phyloP scores from a whole-genome alignment of 2,113 vertebrate genomes.

The Hippocampus comes region DNA sequence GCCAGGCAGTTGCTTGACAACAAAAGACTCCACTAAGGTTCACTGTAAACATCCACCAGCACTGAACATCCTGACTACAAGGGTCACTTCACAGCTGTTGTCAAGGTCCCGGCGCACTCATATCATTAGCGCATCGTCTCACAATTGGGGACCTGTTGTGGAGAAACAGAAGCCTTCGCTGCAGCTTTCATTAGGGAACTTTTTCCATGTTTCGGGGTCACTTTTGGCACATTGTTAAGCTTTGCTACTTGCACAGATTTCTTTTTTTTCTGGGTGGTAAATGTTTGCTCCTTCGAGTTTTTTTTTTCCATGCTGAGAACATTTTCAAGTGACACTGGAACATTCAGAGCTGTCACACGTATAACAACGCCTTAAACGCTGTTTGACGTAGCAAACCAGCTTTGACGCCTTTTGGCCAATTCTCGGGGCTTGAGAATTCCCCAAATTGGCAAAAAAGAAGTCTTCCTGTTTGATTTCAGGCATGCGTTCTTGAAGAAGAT shows the following conservation, averaged over 20 bases:
- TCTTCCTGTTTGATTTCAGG: too few relatives aligned
- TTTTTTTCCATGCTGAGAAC: constrained; percentile 1
- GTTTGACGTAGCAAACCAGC: too few relatives aligned
- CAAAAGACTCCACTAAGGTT: constrained; percentile 26
- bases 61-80: constrained; percentile 22
- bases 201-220: constrained; percentile 37
- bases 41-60: constrained; percentile 35
- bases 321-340: too few relatives aligned
- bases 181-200: constrained; percentile 46
- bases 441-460: too few relatives aligned
- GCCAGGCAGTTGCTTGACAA: constrained; percentile 22
- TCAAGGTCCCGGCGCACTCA: not conserved
- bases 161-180: constrained; percentile 47
- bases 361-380: too few relatives aligned
- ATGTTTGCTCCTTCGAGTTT: not conserved
- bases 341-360: too few relatives aligned
- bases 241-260: too few relatives aligned
- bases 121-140: not conserved
- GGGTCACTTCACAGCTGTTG: not conserved
- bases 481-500: too few relatives aligned
- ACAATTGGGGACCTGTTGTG: constrained; percentile 8
- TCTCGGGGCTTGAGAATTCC: too few relatives aligned
- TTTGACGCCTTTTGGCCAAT: too few relatives aligned
- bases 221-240: not conserved
- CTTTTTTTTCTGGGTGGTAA: too few relatives aligned